These are phyloP conservation scores for Lacerta bilineata DNA, from an alignment of 2,797 vertebrate species.

Conservation along the genomic window DNA sequence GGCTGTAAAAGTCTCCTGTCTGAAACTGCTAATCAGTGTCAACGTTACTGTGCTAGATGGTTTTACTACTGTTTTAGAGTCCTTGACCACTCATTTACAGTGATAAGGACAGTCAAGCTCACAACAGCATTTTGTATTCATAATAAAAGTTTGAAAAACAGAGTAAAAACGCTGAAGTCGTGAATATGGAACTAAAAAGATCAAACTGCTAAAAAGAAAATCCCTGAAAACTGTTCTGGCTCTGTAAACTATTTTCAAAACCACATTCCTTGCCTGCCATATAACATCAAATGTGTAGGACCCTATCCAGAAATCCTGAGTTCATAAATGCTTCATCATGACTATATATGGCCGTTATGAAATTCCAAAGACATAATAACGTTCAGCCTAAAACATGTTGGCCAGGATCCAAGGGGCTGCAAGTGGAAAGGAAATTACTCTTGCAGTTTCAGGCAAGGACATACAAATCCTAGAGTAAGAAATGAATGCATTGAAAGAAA, in stretches of 20 bases:
- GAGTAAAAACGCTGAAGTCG: not conserved
- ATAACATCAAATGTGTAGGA: not conserved
- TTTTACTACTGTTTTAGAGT: not conserved
- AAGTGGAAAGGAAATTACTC: constrained; percentile 15
- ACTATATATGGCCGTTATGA: constrained; percentile 5
- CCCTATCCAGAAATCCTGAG: not conserved
- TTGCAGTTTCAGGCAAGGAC: not conserved
- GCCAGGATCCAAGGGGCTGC: not conserved
- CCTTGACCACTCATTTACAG: not conserved
- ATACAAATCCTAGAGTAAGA: constrained; percentile 1
- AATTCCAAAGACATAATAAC: constrained; percentile 39
- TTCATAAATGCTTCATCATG: not conserved
- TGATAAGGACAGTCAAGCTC: not conserved
- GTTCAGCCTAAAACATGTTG: not conserved
- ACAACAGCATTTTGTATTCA: not conserved
- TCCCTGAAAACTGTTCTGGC: not conserved
- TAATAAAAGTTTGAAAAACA: not conserved
- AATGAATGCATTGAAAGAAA: constrained; percentile 7
- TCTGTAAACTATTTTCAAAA: not conserved
- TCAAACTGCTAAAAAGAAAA: not conserved
- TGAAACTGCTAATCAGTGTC: not conserved
- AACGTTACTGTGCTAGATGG: not conserved
- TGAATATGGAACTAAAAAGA: not conserved
- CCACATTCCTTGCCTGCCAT: no score
- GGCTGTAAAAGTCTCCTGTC: no score